A percentile compares a stretch with the other conserved stretches of the same genome.
phyloP scores from a whole-genome alignment of 2,888 invertebrate species.

The Alitta virens region DNA sequence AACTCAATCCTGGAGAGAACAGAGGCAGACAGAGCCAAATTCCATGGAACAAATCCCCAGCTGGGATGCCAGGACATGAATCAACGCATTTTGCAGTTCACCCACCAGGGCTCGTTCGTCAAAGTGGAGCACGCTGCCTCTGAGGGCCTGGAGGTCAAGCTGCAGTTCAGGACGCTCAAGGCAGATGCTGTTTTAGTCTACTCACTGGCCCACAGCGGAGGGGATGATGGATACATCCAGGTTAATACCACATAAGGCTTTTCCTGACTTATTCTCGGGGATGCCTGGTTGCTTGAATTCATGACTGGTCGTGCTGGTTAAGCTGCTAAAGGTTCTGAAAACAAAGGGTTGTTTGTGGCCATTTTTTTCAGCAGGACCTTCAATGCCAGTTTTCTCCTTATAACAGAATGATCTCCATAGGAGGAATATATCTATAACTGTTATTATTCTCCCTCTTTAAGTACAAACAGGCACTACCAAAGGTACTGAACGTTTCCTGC shows the following conservation, averaged over 20 bases:
- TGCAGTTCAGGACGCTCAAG: conserved; percentile 22
- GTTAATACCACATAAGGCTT: conserved; percentile 1
- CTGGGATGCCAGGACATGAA: conserved; percentile 21
- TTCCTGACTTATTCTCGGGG: too few species aligned
- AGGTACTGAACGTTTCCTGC: too few species aligned
- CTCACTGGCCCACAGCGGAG: conserved; percentile 10
- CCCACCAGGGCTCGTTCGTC: conserved; percentile 19
- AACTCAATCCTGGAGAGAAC: conserved; percentile 86
- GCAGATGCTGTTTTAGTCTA: conserved; percentile 16
- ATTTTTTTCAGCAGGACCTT: too few species aligned
- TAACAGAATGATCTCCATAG: too few species aligned
- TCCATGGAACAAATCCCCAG: conserved; percentile 26
- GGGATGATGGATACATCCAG: conserved; percentile 17
- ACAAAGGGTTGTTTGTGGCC: too few species aligned
- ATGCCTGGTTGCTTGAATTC: too few species aligned
- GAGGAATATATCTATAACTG: too few species aligned
- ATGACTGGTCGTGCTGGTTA: too few species aligned
- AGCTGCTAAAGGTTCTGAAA: too few species aligned
- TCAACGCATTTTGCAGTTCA: conserved; percentile 21
- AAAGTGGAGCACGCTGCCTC: conserved; percentile 12
- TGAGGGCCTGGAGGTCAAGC: conserved; percentile 4
- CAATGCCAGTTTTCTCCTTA: too few species aligned
- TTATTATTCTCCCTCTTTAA: too few species aligned
- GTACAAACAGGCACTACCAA: too few species aligned
- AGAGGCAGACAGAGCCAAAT: conserved; percentile 72